Conservation (phyloP, 2,113 vertebrate genomes). For the Aldabrachelys gigantea region DNA sequence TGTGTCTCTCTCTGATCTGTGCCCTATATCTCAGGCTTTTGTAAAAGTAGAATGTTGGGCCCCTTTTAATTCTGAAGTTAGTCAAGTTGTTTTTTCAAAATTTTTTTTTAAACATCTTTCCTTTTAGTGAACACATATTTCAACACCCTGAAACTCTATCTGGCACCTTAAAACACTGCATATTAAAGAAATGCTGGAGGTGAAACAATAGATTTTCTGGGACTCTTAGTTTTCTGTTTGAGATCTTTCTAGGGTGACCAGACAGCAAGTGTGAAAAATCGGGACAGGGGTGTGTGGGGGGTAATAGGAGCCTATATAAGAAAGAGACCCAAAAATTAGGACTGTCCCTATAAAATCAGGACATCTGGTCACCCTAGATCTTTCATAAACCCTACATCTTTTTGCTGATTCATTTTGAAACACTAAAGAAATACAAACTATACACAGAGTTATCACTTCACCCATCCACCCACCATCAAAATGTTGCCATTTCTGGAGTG, state of each 20-base stretch:
- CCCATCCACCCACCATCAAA: not conserved
- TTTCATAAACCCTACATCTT: not conserved
- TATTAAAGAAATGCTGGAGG: not conserved
- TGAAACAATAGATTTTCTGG: not conserved
- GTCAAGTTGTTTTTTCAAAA: not conserved
- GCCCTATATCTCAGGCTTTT: not conserved
- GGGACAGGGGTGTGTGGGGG: too few relatives aligned
- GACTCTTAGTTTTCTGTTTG: not conserved
- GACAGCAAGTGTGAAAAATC: too few relatives aligned
- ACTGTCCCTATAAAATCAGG: too few relatives aligned
- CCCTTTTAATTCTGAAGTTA: constrained; percentile 8
- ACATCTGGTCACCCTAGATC: not conserved
- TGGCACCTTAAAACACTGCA: not conserved
- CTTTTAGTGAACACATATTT: not conserved
- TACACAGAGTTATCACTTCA: not conserved
- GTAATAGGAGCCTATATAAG: too few relatives aligned
- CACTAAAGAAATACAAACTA: not conserved
- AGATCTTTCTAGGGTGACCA: not conserved
- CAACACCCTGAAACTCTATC: not conserved
- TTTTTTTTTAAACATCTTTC: not conserved
- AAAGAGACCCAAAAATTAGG: too few relatives aligned
- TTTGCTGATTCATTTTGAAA: not conserved
- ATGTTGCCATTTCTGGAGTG: not conserved
- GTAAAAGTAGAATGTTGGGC: not conserved
- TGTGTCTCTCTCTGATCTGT: not conserved